Base-by-base conservation (phyloP, 2,888 invertebrate species). In the Embidobia sp. region DNA sequence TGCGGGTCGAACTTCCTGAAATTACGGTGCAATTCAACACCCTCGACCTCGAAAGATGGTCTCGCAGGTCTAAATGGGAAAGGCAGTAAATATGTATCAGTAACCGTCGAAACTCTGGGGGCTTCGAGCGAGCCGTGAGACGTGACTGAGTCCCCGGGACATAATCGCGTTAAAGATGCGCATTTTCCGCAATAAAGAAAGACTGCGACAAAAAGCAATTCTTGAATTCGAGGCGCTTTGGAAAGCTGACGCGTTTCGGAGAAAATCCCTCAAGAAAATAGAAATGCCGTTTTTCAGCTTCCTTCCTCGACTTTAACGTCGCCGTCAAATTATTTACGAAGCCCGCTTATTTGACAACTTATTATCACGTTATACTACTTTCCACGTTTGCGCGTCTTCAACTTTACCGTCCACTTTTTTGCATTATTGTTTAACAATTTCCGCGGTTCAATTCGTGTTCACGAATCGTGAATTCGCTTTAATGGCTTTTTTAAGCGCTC, bases 21-120 rank as follows among this genome's bases (percentile, higher is more conserved):
- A 81, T 80, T 80, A 79, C 80, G 77, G 67, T 69, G 77, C 80
- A 77, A 78, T 73, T 70, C 81, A 74, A 77, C 78, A 80, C 79
- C 78, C 69, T 78, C 78, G 81, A 77, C 80, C 79, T 80, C 78
- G 78, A 80, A 80, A 80, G 75, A 72, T 64, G 63, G 72, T 55
- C 64, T 70, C 64, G 57, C 61, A 59, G 76, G 46, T 66, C 61
- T 70, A 61, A 57, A 69, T 53, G 59, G 42, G 57, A 61, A 74
- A 69, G 77, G 57, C 73, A 46, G 79, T 74, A 78, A 78, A 78
- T 73, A 73, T 76, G 78, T 64, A 76, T 76, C 78, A 64, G 76
- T 73, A 72, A 67, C 77, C 72, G 67, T 73, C 61, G 67, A 73
- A 76, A 72, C 76, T 75, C 51, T 35, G 64, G 3, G 63, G 57